Conservation (phyloP, 2,888 invertebrate genomes). For the Pyrochroa serraticornis region DNA sequence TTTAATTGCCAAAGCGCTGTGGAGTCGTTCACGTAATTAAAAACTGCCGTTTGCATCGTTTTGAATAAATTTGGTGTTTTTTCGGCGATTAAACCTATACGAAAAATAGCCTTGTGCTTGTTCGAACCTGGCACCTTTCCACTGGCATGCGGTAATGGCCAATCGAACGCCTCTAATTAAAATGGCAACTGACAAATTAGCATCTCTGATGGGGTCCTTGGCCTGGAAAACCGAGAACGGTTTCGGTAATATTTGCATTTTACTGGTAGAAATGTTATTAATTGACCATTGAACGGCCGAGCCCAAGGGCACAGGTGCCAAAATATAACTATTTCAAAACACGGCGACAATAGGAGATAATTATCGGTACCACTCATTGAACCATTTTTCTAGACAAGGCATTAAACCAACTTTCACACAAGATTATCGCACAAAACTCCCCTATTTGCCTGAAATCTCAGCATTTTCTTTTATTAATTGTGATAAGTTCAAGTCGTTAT, state of each 20-base stretch:
- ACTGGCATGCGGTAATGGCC: constrained; percentile 4
- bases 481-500: no score
- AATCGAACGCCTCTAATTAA: constrained; percentile 12
- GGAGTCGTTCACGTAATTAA: constrained; percentile 1
- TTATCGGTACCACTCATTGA: background rate
- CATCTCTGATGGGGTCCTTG: constrained; percentile 12
- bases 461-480: no score
- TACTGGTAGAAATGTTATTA: background rate
- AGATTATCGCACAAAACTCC: no score
- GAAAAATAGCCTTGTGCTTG: constrained; percentile 8
- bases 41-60: no score
- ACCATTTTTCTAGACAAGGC: background rate
- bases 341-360: background rate
- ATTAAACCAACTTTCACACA: no score
- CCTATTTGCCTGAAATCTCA: no score
- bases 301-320: no score
- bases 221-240: constrained; percentile 16
- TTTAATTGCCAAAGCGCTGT: constrained; percentile 4
- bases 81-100: background rate
- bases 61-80: background rate
- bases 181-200: constrained; percentile 20
- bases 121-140: constrained; percentile 8
- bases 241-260: constrained; percentile 19
- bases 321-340: background rate
- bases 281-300: no score